Evolutionary conservation across 2,888 invertebrate genomes (phyloP).

Genomic region (Cerceris rybyensis): DNA sequence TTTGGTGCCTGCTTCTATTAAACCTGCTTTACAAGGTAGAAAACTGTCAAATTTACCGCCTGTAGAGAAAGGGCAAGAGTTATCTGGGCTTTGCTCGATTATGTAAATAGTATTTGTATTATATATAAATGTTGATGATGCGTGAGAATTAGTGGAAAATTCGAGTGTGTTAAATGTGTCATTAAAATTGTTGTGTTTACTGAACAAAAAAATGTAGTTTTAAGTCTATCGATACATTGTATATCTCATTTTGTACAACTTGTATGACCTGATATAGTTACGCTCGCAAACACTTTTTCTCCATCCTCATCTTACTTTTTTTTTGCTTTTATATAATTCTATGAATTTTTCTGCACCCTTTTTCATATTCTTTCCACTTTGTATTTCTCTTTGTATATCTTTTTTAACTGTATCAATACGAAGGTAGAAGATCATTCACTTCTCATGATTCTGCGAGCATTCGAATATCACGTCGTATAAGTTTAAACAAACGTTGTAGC

Average conservation of each 20-base stretch:
- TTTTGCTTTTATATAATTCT: conserved; percentile 22
- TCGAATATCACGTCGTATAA: conserved; percentile 68
- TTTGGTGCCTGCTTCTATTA: conserved; percentile 82
- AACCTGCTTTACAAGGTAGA: conserved; percentile 86
- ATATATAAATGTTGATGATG: conserved; percentile 42
- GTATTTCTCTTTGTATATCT: conserved; percentile 15
- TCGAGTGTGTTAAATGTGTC: conserved; percentile 23
- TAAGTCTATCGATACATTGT: conserved; percentile 51
- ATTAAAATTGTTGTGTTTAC: conserved; percentile 38
- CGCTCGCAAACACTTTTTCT: neutral
- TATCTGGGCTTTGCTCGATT: conserved; percentile 93
- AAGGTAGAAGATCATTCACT: conserved; percentile 7
- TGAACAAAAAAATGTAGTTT: conserved; percentile 27
- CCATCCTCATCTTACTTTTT: neutral
- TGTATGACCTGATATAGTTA: conserved; percentile 66
- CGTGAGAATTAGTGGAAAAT: conserved; percentile 18
- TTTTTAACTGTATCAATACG: conserved; percentile 21
- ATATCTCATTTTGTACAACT: conserved; percentile 69
- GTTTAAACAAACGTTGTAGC: conserved; percentile 56
- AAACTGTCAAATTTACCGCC: conserved; percentile 88
- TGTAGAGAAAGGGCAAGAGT: conserved; percentile 88
- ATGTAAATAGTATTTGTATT: conserved; percentile 84
- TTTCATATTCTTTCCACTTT: conserved; percentile 29
- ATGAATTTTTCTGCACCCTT: conserved; percentile 25
- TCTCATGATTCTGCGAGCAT: neutral